Evolutionary conservation across 2,113 vertebrate genomes (phyloP).

Genomic region (Mustelus asterias): DNA sequence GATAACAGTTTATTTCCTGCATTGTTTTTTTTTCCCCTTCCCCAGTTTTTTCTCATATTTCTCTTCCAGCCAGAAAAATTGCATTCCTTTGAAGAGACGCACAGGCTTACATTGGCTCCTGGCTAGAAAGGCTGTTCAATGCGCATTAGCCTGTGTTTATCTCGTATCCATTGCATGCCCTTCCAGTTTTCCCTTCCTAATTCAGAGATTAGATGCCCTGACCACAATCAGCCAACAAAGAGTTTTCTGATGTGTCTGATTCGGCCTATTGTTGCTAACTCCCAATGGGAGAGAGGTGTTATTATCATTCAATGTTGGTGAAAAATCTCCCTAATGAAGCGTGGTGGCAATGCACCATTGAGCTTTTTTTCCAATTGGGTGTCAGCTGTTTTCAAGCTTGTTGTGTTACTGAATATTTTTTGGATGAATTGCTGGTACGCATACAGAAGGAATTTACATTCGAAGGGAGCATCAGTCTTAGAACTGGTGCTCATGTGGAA

Average conservation of each 20-base stretch:
- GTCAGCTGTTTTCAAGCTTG: too few species aligned
- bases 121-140: neutral
- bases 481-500: too few species aligned
- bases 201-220: neutral
- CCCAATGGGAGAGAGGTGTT: neutral
- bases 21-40: neutral
- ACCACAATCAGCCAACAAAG: neutral
- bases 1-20: neutral
- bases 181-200: neutral
- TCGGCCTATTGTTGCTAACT: neutral
- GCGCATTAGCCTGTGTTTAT: neutral
- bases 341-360: neutral
- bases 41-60: neutral
- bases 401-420: too few species aligned
- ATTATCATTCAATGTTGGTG: neutral
- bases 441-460: too few species aligned
- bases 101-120: neutral
- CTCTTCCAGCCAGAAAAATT: neutral
- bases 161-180: neutral
- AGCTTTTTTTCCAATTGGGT: too few species aligned
- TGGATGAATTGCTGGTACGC: too few species aligned
- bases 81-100: neutral
- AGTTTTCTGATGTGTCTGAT: neutral
- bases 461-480: too few species aligned
- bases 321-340: neutral